Percentiles rank a stretch among this genome's conserved stretches.
Conservation (phyloP, 2,113 vertebrate genomes). For the Scomber scombrus region DNA sequence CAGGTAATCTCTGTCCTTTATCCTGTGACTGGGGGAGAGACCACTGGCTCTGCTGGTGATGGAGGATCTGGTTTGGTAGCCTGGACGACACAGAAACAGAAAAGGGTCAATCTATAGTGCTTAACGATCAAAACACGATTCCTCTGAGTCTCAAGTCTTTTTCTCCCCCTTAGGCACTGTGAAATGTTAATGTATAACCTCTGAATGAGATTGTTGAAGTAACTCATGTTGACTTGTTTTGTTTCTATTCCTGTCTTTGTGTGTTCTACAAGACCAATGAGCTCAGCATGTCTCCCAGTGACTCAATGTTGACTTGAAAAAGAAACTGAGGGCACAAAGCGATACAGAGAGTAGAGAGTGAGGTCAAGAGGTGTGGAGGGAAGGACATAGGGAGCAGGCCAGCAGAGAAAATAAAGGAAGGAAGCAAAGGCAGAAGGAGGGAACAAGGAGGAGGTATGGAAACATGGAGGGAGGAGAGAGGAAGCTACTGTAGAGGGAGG, state of each 20-base stretch:
- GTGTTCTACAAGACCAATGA: conserved; percentile 22
- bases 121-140: neutral
- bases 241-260: conserved; percentile 36
- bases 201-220: conserved; percentile 3
- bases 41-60: conserved; percentile 88
- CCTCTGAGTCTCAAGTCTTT: neutral
- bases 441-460: conserved; percentile 4
- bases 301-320: conserved; percentile 31
- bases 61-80: conserved; percentile 84
- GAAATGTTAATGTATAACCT: neutral
- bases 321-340: conserved; percentile 14
- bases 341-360: conserved; percentile 37
- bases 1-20: conserved; percentile 96
- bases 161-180: neutral
- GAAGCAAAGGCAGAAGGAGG: conserved; percentile 9
- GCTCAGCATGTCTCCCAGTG: conserved; percentile 62
- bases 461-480: conserved; percentile 27
- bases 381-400: neutral
- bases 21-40: conserved; percentile 89
- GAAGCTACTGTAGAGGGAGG: conserved; percentile 48
- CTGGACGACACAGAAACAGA: conserved; percentile 48
- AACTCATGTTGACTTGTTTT: conserved; percentile 30
- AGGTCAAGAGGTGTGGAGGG: conserved; percentile 15
- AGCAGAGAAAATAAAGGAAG: neutral
- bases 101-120: neutral